phyloP scores from a whole-genome alignment of 2,113 vertebrate species.

The Ceyx cyanopectus region DNA sequence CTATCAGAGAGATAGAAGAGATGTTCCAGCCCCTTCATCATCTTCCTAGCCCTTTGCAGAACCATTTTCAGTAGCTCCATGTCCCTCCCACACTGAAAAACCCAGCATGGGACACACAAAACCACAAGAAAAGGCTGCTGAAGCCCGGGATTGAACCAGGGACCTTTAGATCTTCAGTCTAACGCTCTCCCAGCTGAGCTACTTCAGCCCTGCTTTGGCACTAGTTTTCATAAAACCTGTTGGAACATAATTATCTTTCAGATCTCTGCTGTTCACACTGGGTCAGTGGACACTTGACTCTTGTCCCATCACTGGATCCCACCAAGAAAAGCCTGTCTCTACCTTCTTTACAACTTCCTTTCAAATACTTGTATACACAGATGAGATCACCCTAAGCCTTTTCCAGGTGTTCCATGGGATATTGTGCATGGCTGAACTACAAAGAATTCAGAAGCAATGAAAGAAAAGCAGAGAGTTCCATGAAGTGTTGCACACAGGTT shows the following conservation, averaged over 20 bases:
- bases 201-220: not conserved
- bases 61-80: not conserved
- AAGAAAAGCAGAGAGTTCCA: not conserved
- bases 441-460: not conserved
- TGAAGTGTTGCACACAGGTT: not conserved
- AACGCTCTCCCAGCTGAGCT: slow-evolving; percentile 66
- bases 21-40: not conserved
- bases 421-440: not conserved
- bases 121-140: not conserved
- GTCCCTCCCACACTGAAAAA: accelerated
- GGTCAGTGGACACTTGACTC: not conserved
- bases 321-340: not conserved
- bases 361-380: not conserved
- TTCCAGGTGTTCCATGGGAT: not conserved
- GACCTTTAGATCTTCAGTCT: slow-evolving; percentile 70
- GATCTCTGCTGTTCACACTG: accelerated
- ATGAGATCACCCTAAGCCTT: not conserved
- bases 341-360: not conserved
- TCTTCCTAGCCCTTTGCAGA: not conserved
- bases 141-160: slow-evolving; percentile 65
- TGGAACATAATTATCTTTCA: accelerated
- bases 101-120: not conserved
- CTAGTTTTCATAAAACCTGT: accelerated
- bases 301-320: not conserved
- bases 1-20: not conserved